These are phyloP conservation scores for Geodia barretti DNA, from an alignment of 37 sponge, comb jelly and placozoan species.

Conservation along the genomic window DNA sequence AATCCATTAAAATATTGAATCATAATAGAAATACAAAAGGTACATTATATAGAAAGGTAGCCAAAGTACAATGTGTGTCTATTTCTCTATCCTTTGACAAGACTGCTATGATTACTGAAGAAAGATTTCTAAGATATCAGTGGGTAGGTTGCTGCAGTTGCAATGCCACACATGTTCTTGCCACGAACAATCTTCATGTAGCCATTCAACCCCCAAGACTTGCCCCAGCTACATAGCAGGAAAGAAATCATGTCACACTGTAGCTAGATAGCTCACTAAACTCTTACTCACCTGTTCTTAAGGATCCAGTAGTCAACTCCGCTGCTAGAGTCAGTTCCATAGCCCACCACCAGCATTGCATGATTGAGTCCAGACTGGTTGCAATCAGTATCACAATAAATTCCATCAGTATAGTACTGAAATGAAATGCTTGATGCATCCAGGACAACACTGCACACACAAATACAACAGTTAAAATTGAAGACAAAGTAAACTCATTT, in stretches of 20 bases:
- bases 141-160: constrained; percentile 64
- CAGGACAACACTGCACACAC: constrained; percentile 60
- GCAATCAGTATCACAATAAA: constrained; percentile 54
- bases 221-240: constrained; percentile 62
- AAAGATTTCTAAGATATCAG: too few species aligned
- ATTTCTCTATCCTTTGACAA: too few species aligned
- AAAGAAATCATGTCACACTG: too few species aligned
- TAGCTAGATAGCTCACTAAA: background rate
- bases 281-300: constrained; percentile 46
- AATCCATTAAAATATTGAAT: too few species aligned
- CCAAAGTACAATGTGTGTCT: too few species aligned
- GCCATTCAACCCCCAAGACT: constrained; percentile 59
- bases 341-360: constrained; percentile 80
- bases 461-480: too few species aligned
- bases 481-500: too few species aligned
- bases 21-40: too few species aligned
- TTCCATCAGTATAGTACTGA: constrained; percentile 69
- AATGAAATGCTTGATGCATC: constrained; percentile 52
- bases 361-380: constrained; percentile 65
- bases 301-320: constrained; percentile 67
- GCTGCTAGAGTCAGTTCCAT: constrained; percentile 19
- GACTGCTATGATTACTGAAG: too few species aligned
- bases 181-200: constrained; percentile 69
- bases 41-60: too few species aligned
- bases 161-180: constrained; percentile 71